A percentile compares a stretch with the other conserved stretches of the same genome.
Evolutionary conservation across 2,113 vertebrate species (phyloP).

Genomic region (Dasyornis broadbenti): DNA sequence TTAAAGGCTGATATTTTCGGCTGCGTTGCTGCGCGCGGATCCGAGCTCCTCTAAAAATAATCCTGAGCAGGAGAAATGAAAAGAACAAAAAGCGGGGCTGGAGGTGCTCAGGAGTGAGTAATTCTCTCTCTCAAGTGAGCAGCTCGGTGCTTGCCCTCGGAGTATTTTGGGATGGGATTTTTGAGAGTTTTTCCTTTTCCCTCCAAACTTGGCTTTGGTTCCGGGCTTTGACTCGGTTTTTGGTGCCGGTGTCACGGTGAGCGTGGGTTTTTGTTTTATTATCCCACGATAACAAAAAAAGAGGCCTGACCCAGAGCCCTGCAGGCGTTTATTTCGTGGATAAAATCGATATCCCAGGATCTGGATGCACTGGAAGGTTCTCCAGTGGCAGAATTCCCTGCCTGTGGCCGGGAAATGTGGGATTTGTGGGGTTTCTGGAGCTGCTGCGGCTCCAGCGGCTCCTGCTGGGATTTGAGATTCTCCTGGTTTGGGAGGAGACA

Average conservation of each 20-base stretch:
- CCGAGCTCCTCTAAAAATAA: constrained; percentile 36
- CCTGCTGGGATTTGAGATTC: background rate
- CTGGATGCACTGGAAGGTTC: background rate
- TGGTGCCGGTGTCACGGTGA: background rate
- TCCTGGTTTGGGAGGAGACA: background rate
- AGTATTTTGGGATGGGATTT: background rate
- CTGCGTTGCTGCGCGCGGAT: background rate
- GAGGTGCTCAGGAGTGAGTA: constrained; percentile 63
- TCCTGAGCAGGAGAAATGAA: constrained; percentile 12
- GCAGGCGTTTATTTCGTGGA: background rate
- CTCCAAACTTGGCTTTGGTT: background rate
- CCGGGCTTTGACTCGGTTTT: background rate
- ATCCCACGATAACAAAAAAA: background rate
- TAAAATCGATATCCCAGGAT: accelerated
- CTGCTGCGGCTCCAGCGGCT: background rate
- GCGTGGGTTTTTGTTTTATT: background rate
- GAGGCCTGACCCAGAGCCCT: background rate
- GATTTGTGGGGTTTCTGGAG: background rate
- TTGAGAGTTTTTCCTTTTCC: background rate
- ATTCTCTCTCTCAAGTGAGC: constrained; percentile 16
- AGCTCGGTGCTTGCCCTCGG: background rate
- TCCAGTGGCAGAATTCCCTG: background rate
- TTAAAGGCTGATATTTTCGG: constrained; percentile 38
- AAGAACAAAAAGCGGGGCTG: constrained; percentile 47
- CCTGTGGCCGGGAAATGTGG: background rate